Base-by-base conservation (phyloP, 2,113 vertebrate species). In the Thomomys bottae region DNA sequence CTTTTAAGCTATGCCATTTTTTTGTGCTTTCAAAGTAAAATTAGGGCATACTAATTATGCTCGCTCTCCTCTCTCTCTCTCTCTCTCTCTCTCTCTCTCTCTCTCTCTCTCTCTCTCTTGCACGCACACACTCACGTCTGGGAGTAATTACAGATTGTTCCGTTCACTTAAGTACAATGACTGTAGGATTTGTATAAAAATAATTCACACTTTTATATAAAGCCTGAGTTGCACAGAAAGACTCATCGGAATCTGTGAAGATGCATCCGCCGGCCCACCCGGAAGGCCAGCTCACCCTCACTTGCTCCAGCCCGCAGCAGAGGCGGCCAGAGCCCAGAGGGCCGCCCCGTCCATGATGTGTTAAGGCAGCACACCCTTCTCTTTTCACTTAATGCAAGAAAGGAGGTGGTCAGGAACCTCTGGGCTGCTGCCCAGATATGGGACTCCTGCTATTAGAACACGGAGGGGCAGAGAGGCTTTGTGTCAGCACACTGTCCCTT, bases 161-260 rank as follows among this genome's bases (percentile, higher is more conserved):
- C 73, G 8, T 32, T 26, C 71, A 34, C 28, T 81, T 63, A 77
- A 73, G 26, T 87, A 63, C 66, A 73, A 93, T 23, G 34, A 32
- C 30, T 86, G 78, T 73, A n/a, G n/a, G 79, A 45, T 32, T 80
- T 95, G 88, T 45, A 23, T 66, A 38, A 89, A 85, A 75, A 24
- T 14, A 28, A 67, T 59, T 21, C 20, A 57, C 4, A 23, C 45
- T 70, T 18, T 28, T 34, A 59, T 38, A 49, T 54, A 79, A 88
- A 78, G 75, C 67, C 79, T 38, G 76, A 49, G 23, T 24, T 61
- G 68, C 5, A 24, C 20, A 57, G 64, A 75, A 71, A 78, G 63
- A 30, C 28, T 57, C 59, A 63, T 67, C 57, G 93, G 54, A 83
- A 75, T 34, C 26, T 15, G 11, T 12, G 75, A 32, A 79, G 83